Percentiles rank a stretch among this genome's conserved stretches.
These are phyloP conservation scores for Anas bernieri DNA, from an alignment of 2,797 vertebrate species.

Conservation along the genomic window DNA sequence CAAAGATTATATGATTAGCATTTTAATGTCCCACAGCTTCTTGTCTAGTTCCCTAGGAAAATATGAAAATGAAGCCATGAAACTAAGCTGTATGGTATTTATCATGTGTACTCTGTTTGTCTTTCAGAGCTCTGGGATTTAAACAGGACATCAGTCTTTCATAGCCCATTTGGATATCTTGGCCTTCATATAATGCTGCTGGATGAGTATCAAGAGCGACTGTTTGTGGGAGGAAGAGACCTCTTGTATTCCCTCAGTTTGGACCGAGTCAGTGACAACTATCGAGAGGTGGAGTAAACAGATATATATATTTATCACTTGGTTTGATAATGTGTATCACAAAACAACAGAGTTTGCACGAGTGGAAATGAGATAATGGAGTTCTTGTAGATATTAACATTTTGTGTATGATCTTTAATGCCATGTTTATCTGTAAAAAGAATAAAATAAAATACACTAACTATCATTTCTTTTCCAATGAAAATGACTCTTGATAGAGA, in stretches of 20 bases:
- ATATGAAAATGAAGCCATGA: background rate
- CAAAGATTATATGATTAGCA: background rate
- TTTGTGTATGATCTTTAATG: background rate
- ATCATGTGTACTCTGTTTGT: conserved; percentile 40
- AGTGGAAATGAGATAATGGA: background rate
- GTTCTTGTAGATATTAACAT: background rate
- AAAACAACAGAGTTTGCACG: background rate
- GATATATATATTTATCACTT: background rate
- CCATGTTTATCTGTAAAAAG: background rate
- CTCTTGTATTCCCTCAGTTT: conserved; percentile 92
- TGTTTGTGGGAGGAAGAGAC: conserved; percentile 94
- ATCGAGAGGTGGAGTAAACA: conserved; percentile 86
- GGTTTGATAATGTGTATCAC: background rate
- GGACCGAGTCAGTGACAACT: conserved; percentile 88
- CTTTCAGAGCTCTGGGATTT: conserved; percentile 92
- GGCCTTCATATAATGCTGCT: conserved; percentile 90
- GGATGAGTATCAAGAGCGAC: conserved; percentile 92
- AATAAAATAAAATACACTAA: background rate
- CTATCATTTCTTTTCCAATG: background rate
- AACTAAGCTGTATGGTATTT: conserved; percentile 45
- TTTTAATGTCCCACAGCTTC: conserved; percentile 33
- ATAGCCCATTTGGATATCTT: conserved; percentile 84
- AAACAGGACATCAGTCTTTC: conserved; percentile 94
- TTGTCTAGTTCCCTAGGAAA: background rate
- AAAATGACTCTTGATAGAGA: background rate